These are phyloP conservation scores for Pedicia rivosa DNA, from an alignment of 2,888 invertebrate species.

Conservation along the genomic window DNA sequence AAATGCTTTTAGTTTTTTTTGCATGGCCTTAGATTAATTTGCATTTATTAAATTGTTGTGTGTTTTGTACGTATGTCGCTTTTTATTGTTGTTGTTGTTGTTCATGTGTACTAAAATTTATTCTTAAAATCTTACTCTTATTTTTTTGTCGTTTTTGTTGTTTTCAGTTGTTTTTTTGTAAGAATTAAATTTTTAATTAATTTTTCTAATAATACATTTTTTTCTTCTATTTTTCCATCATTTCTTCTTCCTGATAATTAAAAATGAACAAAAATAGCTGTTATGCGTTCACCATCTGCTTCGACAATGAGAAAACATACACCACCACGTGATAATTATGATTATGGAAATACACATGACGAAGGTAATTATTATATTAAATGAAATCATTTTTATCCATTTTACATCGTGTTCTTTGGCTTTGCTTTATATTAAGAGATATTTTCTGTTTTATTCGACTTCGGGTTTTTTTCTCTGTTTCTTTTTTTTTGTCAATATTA, in stretches of 20 bases:
- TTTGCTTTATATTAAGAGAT: not conserved
- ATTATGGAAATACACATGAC: slow-evolving; percentile 14
- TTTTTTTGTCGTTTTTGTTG: not conserved
- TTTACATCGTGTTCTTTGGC: not conserved
- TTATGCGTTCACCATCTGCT: slow-evolving; percentile 17
- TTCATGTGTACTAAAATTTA: too few species aligned
- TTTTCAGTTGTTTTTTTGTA: slow-evolving; percentile 10
- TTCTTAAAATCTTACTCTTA: too few species aligned
- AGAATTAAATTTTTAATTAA: slow-evolving; percentile 7
- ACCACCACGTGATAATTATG: slow-evolving; percentile 23
- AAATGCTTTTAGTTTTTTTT: not conserved
- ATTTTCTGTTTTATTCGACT: too few species aligned
- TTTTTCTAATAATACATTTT: slow-evolving; percentile 12
- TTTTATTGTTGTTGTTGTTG: too few species aligned
- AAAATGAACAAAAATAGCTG: slow-evolving; percentile 11
- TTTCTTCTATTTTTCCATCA: slow-evolving; percentile 11
- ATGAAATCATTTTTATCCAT: not conserved
- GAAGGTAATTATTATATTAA: slow-evolving; percentile 22
- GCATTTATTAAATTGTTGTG: not conserved
- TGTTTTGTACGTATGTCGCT: not conserved
- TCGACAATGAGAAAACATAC: slow-evolving; percentile 20
- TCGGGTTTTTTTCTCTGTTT: too few species aligned
- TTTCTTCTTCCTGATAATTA: slow-evolving; percentile 12
- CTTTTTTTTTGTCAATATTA: too few species aligned
- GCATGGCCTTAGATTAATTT: not conserved